Base-by-base conservation (phyloP, 2,113 vertebrate genomes). In the Macquaria australasica region DNA sequence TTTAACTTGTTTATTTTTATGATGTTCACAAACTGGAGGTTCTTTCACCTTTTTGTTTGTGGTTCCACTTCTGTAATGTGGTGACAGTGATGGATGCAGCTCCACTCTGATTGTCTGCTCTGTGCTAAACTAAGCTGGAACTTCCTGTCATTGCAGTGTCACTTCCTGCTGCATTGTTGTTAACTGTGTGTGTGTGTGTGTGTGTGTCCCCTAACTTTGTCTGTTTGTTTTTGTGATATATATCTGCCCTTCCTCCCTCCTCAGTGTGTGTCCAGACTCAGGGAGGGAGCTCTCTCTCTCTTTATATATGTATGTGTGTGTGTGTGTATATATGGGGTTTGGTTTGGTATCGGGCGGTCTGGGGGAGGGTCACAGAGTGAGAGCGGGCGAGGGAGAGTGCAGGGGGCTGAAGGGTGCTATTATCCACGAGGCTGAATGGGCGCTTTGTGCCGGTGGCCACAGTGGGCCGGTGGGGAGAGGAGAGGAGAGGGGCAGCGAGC, bases 341-440 rank as follows among this genome's bases (percentile, higher is more conserved):
- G n/a, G n/a, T n/a, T n/a, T 73, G 82, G 88, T 84, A 73, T 70
- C 3, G 62, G 81, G 55, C 10, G 10, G 58, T 62, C 73, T 71
- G 79, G 81, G 89, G 85, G 72, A 77, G 89, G 90, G 83, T 88
- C 64, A 75, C n/a, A 23, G 16, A 60, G 74, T n/a, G 45, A 28
- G 62, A 58, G 31, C 4, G 21, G 83, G 31, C 67, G 53, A 59
- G 81, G 55, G 75, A 72, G 87, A 64, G 83, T 45, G 43, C 71
- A 20, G 81, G 83, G 86, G 79, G 84, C 87, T 95, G 92, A 96
- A 95, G 92, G 91, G 79, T 75, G 82, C 94, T 77, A 94, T 95
- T 96, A 95, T 96, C 87, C 93, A 73, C 8, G 4, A 12, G 64
- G 68, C 90, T 96, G 81, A 96, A 95, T 95, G 92, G 87, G 59